Conservation (phyloP, 2,888 invertebrate species). For the Pseudoips prasinana region DNA sequence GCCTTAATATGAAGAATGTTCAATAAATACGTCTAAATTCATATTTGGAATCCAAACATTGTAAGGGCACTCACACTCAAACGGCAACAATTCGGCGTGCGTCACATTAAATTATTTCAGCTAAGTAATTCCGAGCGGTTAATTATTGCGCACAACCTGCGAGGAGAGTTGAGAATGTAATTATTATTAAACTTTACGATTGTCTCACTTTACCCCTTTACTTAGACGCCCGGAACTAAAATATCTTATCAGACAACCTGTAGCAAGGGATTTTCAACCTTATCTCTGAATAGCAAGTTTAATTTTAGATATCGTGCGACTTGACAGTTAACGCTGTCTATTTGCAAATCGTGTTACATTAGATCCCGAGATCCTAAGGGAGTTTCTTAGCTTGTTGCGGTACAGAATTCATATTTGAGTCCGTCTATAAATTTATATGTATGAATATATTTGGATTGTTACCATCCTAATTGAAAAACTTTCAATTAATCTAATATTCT, state of each 20-base stretch:
- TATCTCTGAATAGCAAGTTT: conserved; percentile 10
- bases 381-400: conserved; percentile 78
- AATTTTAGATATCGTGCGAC: conserved; percentile 7
- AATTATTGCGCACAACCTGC: conserved; percentile 80
- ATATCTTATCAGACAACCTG: conserved; percentile 36
- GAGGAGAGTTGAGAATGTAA: conserved; percentile 81
- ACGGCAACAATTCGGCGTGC: conserved; percentile 57
- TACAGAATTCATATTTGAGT: conserved; percentile 76
- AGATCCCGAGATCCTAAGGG: conserved; percentile 73
- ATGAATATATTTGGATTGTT: conserved; percentile 31
- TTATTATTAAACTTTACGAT: conserved; percentile 83
- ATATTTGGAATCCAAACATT: conserved; percentile 12
- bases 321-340: conserved; percentile 17
- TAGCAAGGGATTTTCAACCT: conserved; percentile 35
- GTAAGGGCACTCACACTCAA: conserved; percentile 37
- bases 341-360: conserved; percentile 46
- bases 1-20: conserved; percentile 8
- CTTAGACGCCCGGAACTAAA: conserved; percentile 35
- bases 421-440: conserved; percentile 64
- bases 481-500: conserved; percentile 2
- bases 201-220: conserved; percentile 81
- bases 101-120: conserved; percentile 81
- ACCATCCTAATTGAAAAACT: conserved; percentile 31
- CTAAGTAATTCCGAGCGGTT: conserved; percentile 82
- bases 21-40: conserved; percentile 19